Percentiles rank a stretch among this genome's conserved stretches.
Conservation (phyloP, 2,888 invertebrate species). For the Archaeoteleia sp. region DNA sequence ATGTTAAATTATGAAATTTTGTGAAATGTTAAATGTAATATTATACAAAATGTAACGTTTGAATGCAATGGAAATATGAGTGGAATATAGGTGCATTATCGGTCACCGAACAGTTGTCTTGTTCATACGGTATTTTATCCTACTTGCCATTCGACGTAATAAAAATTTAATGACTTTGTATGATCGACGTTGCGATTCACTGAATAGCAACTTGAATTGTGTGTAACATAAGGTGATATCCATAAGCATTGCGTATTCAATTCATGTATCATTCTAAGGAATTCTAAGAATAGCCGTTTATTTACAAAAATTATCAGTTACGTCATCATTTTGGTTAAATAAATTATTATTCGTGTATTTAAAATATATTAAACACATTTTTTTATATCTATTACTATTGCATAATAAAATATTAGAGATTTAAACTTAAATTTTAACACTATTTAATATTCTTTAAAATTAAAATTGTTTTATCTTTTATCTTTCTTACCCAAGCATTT, state of each 20-base stretch:
- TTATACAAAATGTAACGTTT: too few species aligned
- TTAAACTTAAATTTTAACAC: too few species aligned
- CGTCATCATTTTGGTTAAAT: conserved; percentile 1
- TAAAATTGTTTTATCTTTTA: too few species aligned
- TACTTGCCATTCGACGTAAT: conserved; percentile 56
- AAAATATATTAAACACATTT: too few species aligned
- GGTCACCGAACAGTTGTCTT: conserved; percentile 55
- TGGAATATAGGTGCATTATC: conserved; percentile 44
- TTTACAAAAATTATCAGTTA: conserved; percentile 22
- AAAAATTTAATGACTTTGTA: conserved; percentile 58
- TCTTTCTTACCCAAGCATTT: too few species aligned
- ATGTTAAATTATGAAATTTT: too few species aligned
- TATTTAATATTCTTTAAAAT: too few species aligned
- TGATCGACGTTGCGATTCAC: conserved; percentile 57
- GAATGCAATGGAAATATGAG: too few species aligned
- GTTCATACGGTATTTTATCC: conserved; percentile 62
- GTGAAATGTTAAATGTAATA: too few species aligned
- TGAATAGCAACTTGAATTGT: conserved; percentile 44
- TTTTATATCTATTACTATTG: too few species aligned
- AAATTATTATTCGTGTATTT: too few species aligned
- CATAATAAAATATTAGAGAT: too few species aligned
- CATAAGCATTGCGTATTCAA: conserved; percentile 17
- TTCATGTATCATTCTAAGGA: conserved; percentile 12
- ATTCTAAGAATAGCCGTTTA: neutral
- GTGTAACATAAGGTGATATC: conserved; percentile 29